Conservation (phyloP, 2,888 invertebrate genomes). For the Hirtodrosophila trivittata region DNA sequence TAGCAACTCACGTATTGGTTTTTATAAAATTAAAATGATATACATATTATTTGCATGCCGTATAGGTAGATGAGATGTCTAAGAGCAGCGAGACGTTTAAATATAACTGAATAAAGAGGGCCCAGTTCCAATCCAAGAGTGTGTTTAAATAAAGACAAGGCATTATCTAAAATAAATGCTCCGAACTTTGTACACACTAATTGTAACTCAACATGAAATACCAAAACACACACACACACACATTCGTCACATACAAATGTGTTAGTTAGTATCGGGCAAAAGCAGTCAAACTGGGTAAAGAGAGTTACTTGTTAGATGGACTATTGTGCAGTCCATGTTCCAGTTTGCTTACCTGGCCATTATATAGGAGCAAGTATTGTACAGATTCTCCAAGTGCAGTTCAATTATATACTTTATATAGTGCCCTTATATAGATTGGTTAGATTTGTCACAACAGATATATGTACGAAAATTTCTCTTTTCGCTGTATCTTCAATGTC, state of each 20-base stretch:
- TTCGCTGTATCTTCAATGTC: conserved; percentile 15
- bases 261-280: conserved; percentile 16
- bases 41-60: no score
- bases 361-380: conserved; percentile 15
- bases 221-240: conserved; percentile 7
- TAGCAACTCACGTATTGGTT: no score
- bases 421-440: conserved; percentile 1
- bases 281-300: conserved; percentile 43
- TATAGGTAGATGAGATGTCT: no score
- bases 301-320: conserved; percentile 20
- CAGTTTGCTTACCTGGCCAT: conserved; percentile 55
- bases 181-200: conserved; percentile 17
- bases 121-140: no score
- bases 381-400: conserved; percentile 5
- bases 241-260: neutral
- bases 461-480: conserved; percentile 48
- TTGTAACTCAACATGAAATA: no score
- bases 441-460: conserved; percentile 24
- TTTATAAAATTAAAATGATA: no score
- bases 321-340: conserved; percentile 12
- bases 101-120: no score
- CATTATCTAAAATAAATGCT: no score
- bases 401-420: conserved; percentile 1
- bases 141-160: no score
- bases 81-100: no score